Percentiles rank a stretch among this genome's conserved stretches.
Evolutionary conservation across 2,797 vertebrate genomes (phyloP).

Genomic region (Corythornis leucogaster): DNA sequence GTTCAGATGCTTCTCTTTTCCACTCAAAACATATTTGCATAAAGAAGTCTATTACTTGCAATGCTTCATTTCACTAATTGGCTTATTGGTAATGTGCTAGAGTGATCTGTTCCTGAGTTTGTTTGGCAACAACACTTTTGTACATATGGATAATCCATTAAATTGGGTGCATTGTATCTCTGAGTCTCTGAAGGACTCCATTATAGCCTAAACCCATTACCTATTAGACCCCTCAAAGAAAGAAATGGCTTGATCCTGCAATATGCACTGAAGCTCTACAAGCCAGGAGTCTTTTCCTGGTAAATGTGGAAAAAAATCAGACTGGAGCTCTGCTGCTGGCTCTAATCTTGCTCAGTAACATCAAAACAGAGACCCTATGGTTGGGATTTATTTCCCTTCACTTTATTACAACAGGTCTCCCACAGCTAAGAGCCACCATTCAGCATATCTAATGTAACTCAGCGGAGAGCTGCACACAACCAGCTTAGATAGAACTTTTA

Average conservation of each 20-base stretch:
- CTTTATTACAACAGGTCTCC: not conserved
- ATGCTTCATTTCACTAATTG: constrained; percentile 43
- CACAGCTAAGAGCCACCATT: not conserved
- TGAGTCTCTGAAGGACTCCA: not conserved
- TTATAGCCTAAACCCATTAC: not conserved
- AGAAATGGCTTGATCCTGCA: not conserved
- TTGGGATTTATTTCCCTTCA: not conserved
- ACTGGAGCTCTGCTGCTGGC: rapidly evolving
- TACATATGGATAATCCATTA: constrained; percentile 1
- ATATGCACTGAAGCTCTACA: not conserved
- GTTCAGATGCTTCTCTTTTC: not conserved
- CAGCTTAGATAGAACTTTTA: not conserved
- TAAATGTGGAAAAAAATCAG: not conserved
- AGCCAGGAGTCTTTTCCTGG: not conserved
- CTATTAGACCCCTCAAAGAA: not conserved
- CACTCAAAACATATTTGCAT: not conserved
- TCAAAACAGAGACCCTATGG: not conserved
- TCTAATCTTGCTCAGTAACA: not conserved
- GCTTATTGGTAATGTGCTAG: not conserved
- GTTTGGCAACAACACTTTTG: not conserved
- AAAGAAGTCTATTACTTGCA: not conserved
- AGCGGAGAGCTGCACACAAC: not conserved
- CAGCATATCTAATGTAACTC: not conserved
- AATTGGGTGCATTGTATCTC: not conserved
- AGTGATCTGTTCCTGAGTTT: not conserved